Evolutionary conservation across 2,113 vertebrate species (phyloP), one percentile per base, ranked within the genome.

Genomic region (Dipodomys stephensi): DNA sequence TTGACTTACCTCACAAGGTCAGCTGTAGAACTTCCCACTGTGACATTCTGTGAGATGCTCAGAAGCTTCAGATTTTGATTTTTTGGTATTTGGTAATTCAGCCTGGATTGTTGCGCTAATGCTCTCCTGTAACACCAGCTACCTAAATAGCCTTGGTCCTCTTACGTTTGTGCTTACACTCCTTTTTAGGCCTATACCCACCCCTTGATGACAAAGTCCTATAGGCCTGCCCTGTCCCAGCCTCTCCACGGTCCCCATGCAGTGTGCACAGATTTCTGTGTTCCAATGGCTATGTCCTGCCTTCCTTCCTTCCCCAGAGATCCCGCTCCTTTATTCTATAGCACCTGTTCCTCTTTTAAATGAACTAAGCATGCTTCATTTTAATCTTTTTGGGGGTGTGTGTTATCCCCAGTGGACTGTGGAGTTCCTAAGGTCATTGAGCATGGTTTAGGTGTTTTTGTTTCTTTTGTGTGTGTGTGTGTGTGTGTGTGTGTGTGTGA

Each of bases 381-480:
- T 92, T 95, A 92, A 62, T 93, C 74, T 72, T 22, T 53, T 72
- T 62, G 89, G 92, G 53, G 53, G 53, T 1, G 79, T 44, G 82
- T 86, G 79, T 79, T 44, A 20, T 77, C 18, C 9, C 25, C 23
- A n/a, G 12, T 83, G 78, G 67, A 85, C 93, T 92, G 12, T 93
- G 89, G 77, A 84, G 32, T 78, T 90, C 69, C 64, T 71, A 82
- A 57, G 86, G 35, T 22, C n/a, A 15, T 13, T 64, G 49, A 32
- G 23, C 39, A 39, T 39, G 39, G 39, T 39, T 39, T 39, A 39
- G 39, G 39, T 39, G 39, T 39, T 39, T 39, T 39, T 39, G 39
- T 15, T 32, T n/a, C 22, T 57, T 60, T n/a, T n/a, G 44, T 39
- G 39, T 39, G 39, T 39, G 39, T 39, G 39, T 39, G 39, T 39